Evolutionary conservation across 2,113 vertebrate genomes (phyloP).

Genomic region (Carassius gibelio): DNA sequence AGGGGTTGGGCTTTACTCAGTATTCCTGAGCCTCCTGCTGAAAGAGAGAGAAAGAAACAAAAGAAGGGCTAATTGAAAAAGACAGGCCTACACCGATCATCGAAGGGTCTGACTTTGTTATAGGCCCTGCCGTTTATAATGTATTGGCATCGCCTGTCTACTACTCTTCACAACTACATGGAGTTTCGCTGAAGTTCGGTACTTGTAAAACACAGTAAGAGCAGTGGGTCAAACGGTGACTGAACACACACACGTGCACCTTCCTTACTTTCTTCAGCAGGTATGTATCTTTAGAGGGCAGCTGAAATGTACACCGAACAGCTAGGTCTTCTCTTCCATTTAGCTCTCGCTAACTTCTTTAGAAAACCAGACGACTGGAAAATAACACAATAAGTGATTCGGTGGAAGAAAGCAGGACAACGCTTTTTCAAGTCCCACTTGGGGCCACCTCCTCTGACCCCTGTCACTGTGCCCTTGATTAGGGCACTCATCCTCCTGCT

Average conservation of each 20-base stretch:
- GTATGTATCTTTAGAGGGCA: neutral
- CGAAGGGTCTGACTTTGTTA: slow-evolving; percentile 68
- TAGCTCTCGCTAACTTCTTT: neutral
- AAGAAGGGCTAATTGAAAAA: slow-evolving; percentile 66
- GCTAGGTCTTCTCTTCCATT: neutral
- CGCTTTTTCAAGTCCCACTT: neutral
- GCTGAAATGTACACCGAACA: slow-evolving; percentile 1
- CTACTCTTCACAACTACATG: slow-evolving; percentile 9
- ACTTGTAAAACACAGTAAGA: slow-evolving; percentile 24
- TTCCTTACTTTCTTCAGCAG: neutral
- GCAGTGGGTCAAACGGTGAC: neutral
- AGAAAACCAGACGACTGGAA: slow-evolving; percentile 11
- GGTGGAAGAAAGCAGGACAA: neutral
- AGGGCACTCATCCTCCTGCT: neutral
- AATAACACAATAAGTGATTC: neutral
- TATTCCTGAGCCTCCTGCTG: slow-evolving; percentile 67
- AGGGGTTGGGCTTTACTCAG: slow-evolving; percentile 60
- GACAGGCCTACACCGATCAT: slow-evolving; percentile 45
- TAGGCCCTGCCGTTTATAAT: slow-evolving; percentile 69
- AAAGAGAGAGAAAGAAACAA: slow-evolving; percentile 69
- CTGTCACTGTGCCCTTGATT: slow-evolving; percentile 28
- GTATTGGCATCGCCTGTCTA: slow-evolving; percentile 67
- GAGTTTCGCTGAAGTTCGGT: neutral
- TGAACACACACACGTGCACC: neutral
- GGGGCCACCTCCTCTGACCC: slow-evolving; percentile 4